Evolutionary conservation across 2,797 vertebrate species (phyloP), one percentile per base, ranked within the genome.

Genomic region (Tapirus indicus): DNA sequence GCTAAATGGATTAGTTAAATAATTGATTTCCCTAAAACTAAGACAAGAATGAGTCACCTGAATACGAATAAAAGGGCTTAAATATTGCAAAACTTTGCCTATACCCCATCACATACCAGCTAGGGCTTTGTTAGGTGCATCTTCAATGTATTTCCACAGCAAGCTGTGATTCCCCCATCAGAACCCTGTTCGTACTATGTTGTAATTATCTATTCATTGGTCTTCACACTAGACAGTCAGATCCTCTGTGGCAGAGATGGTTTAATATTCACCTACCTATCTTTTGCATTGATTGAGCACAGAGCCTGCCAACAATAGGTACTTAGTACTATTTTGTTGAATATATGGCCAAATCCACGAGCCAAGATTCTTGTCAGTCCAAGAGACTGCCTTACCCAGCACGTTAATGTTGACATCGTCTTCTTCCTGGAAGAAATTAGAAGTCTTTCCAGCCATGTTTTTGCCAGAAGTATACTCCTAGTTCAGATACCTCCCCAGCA

Each of bases 61-160:
- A 79, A 88, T 94, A 71, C 20, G 84, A 91, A 72, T 95, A 77
- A 64, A 74, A 41, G 12, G 21, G 32, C 68, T 95, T 58, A 56
- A 75, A 41, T 35, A 41, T 38, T 52, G 7, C 2, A 11, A 75
- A 74, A 54, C 20, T 7, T 80, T 88, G 2, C 49, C 20, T 88
- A 21, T 49, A 32, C 9, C 18, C 3, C 52, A 18, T 78, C 35
- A 80, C 5, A 38, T 52, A 18, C 25, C 44, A n/a, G n/a, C 17
- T 88, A 88, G 69, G 17, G 75, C 44, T 87, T 95, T 44, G 4
- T 52, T 88, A 83, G 21, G 13, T 35, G 13, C 2, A 44, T 54
- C 17, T 69, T 9, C 0, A 12, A 83, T 60, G 20, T 71, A 82
- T 86, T 80, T 89, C 18, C 62, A 80, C 25, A 75, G 66, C 58